Evolutionary conservation across 2,888 invertebrate genomes (phyloP).

Genomic region (Plusia festucae): DNA sequence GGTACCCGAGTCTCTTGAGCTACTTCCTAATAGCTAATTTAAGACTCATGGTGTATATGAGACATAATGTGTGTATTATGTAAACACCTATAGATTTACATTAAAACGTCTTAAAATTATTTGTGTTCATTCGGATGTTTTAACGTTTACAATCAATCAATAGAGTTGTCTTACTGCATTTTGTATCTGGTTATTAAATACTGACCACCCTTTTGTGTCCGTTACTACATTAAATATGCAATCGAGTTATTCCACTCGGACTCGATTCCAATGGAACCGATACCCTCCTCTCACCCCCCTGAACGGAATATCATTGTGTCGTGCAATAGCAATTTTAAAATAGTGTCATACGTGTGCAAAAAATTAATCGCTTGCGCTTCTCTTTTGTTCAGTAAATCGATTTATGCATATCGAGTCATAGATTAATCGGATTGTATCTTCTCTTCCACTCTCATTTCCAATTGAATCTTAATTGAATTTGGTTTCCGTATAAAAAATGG

Average conservation of each 20-base stretch:
- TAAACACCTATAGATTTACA: no score
- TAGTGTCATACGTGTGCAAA: conserved; percentile 10
- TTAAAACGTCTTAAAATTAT: no score
- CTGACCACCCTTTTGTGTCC: conserved; percentile 24
- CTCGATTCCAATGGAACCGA: conserved; percentile 52
- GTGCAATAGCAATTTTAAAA: conserved; percentile 25
- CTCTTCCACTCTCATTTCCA: conserved; percentile 14
- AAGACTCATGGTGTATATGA: no score
- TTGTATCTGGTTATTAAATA: background rate
- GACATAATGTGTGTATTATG: no score
- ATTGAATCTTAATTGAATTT: conserved; percentile 27
- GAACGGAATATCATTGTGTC: conserved; percentile 41
- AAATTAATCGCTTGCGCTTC: conserved; percentile 13
- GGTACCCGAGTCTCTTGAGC: no score
- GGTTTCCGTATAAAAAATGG: no score
- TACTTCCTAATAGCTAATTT: no score
- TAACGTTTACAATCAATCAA: no score
- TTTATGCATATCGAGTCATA: conserved; percentile 21
- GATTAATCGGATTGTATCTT: conserved; percentile 16
- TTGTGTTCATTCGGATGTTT: no score
- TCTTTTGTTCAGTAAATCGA: conserved; percentile 15
- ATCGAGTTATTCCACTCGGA: conserved; percentile 58
- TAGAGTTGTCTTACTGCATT: conserved; percentile 18
- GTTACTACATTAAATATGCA: conserved; percentile 64
- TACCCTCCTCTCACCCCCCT: conserved; percentile 19